A percentile compares a stretch with the other conserved stretches of the same genome.
These are phyloP conservation scores for Fukomys damarensis DNA, from an alignment of 2,113 vertebrate species.

Conservation along the genomic window DNA sequence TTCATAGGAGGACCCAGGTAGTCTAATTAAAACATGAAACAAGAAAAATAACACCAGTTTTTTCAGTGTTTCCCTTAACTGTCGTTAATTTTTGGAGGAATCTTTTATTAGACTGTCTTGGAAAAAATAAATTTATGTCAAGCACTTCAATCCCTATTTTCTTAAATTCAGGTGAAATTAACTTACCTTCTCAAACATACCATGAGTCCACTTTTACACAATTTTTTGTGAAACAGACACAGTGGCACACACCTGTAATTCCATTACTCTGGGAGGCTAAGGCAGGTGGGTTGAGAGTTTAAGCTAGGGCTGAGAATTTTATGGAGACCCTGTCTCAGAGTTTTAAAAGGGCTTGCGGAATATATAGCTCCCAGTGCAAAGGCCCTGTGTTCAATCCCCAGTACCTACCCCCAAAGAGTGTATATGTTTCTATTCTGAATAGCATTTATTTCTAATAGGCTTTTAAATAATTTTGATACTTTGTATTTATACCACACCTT, in stretches of 20 bases:
- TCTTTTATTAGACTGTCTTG: neutral
- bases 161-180: conserved; percentile 28
- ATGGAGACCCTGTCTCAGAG: neutral
- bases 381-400: neutral
- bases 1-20: neutral
- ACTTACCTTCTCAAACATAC: neutral
- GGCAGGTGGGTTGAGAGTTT: neutral
- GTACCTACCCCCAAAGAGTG: neutral
- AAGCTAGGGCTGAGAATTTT: neutral
- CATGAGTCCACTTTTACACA: neutral
- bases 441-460: conserved; percentile 47
- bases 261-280: neutral
- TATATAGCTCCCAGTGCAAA: neutral
- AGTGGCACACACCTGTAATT: neutral
- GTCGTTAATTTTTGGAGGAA: conserved; percentile 17
- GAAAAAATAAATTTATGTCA: neutral
- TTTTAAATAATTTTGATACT: conserved; percentile 26
- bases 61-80: neutral
- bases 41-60: neutral
- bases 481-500: neutral
- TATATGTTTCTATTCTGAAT: neutral
- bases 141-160: conserved; percentile 33
- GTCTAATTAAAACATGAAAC: conserved; percentile 21
- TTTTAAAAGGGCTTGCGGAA: neutral
- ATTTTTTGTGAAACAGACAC: neutral